phyloP scores from a whole-genome alignment of 2,888 invertebrate genomes.

The Spodoptera littoralis region DNA sequence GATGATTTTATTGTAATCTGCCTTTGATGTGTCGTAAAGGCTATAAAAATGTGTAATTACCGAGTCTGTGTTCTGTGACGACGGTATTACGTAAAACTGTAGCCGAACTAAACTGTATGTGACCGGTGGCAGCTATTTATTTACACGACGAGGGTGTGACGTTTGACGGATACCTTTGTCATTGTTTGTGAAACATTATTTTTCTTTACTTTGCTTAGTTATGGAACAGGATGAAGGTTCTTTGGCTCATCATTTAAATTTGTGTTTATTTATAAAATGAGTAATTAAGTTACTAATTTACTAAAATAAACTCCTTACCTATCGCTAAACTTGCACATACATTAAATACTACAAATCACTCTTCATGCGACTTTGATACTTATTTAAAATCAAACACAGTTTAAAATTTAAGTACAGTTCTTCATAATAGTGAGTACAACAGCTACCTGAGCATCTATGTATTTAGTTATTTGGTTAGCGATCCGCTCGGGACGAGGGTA shows the following conservation, averaged over 20 bases:
- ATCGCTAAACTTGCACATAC: too few relatives aligned
- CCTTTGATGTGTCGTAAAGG: background rate
- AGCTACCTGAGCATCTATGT: background rate
- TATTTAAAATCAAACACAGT: too few relatives aligned
- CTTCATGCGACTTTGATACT: too few relatives aligned
- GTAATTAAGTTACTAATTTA: too few relatives aligned
- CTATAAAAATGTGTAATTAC: slow-evolving; percentile 17
- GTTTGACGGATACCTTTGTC: slow-evolving; percentile 49
- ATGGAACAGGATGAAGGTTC: background rate
- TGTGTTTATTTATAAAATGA: too few relatives aligned
- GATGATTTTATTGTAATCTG: background rate
- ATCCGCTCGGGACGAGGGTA: slow-evolving; percentile 48
- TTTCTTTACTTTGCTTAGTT: slow-evolving; percentile 12
- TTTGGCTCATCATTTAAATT: too few relatives aligned
- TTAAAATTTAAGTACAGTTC: too few relatives aligned
- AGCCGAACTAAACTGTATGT: slow-evolving; percentile 6
- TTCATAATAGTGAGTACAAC: too few relatives aligned
- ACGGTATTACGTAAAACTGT: slow-evolving; percentile 8
- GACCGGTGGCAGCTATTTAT: slow-evolving; percentile 35
- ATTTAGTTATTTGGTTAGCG: background rate
- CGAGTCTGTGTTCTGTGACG: background rate
- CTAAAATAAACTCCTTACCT: too few relatives aligned
- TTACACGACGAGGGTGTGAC: slow-evolving; percentile 55
- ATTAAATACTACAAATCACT: too few relatives aligned
- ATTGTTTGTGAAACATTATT: slow-evolving; percentile 29